A percentile compares a stretch with the other conserved stretches of the same genome.
Evolutionary conservation across 2,888 invertebrate genomes (phyloP).

Genomic region (Ormyrus labotus): DNA sequence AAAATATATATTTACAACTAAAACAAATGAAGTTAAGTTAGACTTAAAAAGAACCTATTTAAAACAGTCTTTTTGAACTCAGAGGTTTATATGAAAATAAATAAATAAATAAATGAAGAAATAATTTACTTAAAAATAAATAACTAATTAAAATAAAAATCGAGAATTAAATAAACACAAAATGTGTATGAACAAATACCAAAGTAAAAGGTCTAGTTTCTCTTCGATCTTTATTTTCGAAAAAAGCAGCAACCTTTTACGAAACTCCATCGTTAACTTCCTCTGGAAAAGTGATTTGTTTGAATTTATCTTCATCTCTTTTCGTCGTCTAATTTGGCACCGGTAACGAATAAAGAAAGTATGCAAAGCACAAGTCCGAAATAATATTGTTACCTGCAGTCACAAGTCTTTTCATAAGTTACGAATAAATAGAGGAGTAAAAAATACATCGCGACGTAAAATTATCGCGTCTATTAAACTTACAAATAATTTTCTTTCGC

Average conservation of each 20-base stretch:
- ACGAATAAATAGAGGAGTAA: slow-evolving; percentile 32
- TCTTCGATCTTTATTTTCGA: background rate
- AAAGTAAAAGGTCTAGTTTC: slow-evolving; percentile 26
- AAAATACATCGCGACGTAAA: slow-evolving; percentile 40
- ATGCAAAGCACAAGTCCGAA: slow-evolving; percentile 34
- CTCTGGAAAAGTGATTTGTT: slow-evolving; percentile 8
- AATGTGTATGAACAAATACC: background rate
- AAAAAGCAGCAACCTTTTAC: background rate
- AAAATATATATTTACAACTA: slow-evolving; percentile 5
- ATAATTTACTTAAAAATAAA: too few species aligned
- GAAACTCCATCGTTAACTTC: background rate
- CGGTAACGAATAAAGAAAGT: slow-evolving; percentile 32
- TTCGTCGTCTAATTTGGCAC: slow-evolving; percentile 47
- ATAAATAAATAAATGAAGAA: too few species aligned
- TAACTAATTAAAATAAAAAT: slow-evolving; percentile 1
- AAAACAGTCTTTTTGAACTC: slow-evolving; percentile 33
- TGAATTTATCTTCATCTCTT: slow-evolving; percentile 2
- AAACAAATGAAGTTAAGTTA: background rate
- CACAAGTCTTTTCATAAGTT: slow-evolving; percentile 20
- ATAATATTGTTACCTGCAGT: slow-evolving; percentile 42
- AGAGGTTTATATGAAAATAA: too few species aligned
- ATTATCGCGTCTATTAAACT: slow-evolving; percentile 20
- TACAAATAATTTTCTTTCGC: slow-evolving; percentile 22
- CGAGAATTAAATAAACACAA: background rate
- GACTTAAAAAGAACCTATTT: slow-evolving; percentile 13